Conservation (phyloP, 2,888 invertebrate species). For the Gortyna flavago region DNA sequence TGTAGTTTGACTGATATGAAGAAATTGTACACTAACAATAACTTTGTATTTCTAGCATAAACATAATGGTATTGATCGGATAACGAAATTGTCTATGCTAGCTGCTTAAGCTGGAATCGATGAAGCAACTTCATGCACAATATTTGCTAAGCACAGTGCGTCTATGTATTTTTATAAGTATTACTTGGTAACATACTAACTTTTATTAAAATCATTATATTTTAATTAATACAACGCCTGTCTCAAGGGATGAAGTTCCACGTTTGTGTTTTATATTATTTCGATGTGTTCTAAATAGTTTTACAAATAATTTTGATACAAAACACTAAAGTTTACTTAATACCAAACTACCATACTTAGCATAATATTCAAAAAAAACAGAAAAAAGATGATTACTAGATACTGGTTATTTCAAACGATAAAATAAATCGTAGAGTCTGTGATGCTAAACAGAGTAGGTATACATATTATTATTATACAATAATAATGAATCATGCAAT, state of each 20-base stretch:
- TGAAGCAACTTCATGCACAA: slow-evolving; percentile 78
- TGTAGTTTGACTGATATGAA: slow-evolving; percentile 56
- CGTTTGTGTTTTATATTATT: slow-evolving; percentile 67
- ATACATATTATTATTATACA: slow-evolving; percentile 59
- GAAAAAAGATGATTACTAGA: slow-evolving; percentile 21
- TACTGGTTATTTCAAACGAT: slow-evolving; percentile 50
- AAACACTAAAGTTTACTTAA: slow-evolving; percentile 57
- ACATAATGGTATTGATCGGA: slow-evolving; percentile 46
- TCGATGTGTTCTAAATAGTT: slow-evolving; percentile 67
- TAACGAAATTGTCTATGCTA: slow-evolving; percentile 60
- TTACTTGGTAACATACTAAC: slow-evolving; percentile 66
- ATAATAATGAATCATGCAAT: slow-evolving; percentile 55
- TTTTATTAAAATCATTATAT: slow-evolving; percentile 58
- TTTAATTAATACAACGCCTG: slow-evolving; percentile 62
- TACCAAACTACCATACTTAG: slow-evolving; percentile 62
- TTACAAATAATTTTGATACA: slow-evolving; percentile 61
- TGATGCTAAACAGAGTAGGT: slow-evolving; percentile 73
- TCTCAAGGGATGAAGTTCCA: slow-evolving; percentile 68
- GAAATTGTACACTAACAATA: slow-evolving; percentile 41
- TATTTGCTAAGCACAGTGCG: slow-evolving; percentile 76
- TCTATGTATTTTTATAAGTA: slow-evolving; percentile 74
- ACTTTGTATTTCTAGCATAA: slow-evolving; percentile 50
- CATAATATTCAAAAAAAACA: slow-evolving; percentile 44
- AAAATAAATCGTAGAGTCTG: slow-evolving; percentile 39
- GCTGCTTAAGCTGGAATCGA: slow-evolving; percentile 66